Evolutionary conservation across 2,113 vertebrate species (phyloP).

Genomic region (Oncorhynchus mykiss): DNA sequence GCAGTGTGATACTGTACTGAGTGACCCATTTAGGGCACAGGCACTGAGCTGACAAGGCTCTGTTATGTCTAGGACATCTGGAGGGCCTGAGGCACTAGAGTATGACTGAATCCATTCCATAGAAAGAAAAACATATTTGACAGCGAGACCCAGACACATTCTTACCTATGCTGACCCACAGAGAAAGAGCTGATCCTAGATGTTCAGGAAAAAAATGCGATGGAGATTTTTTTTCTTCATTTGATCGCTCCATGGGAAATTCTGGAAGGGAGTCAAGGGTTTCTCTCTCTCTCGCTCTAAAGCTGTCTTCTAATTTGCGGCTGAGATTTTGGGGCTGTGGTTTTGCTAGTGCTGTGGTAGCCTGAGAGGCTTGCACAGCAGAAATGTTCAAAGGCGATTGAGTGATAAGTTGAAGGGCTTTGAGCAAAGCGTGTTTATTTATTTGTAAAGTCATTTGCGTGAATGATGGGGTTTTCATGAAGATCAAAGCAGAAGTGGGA

Average conservation of each 20-base stretch:
- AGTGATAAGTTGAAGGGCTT: conserved; percentile 36
- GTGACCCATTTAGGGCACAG: conserved; percentile 71
- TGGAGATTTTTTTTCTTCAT: conserved; percentile 16
- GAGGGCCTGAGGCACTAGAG: conserved; percentile 44
- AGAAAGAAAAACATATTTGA: not conserved
- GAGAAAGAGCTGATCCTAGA: conserved; percentile 15
- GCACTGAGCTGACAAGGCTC: conserved; percentile 62
- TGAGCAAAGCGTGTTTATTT: conserved; percentile 27
- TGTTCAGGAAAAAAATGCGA: conserved; percentile 1
- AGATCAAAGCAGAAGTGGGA: too few species aligned
- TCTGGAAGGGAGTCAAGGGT: conserved; percentile 42
- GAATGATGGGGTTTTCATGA: not conserved
- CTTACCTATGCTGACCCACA: not conserved
- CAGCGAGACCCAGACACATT: conserved; percentile 7
- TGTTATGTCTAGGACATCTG: conserved; percentile 72
- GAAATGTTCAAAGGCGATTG: conserved; percentile 47
- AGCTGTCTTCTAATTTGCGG: conserved; percentile 34
- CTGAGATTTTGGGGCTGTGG: conserved; percentile 40
- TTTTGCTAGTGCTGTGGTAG: conserved; percentile 9
- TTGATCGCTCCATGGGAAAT: too few species aligned
- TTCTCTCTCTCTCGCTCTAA: not conserved
- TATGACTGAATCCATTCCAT: not conserved
- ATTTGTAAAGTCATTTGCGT: conserved; percentile 41
- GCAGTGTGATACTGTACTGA: conserved; percentile 67
- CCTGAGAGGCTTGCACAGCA: conserved; percentile 37